phyloP scores from a whole-genome alignment of 1,140 invertebrate species.

The Drosophila cardini region DNA sequence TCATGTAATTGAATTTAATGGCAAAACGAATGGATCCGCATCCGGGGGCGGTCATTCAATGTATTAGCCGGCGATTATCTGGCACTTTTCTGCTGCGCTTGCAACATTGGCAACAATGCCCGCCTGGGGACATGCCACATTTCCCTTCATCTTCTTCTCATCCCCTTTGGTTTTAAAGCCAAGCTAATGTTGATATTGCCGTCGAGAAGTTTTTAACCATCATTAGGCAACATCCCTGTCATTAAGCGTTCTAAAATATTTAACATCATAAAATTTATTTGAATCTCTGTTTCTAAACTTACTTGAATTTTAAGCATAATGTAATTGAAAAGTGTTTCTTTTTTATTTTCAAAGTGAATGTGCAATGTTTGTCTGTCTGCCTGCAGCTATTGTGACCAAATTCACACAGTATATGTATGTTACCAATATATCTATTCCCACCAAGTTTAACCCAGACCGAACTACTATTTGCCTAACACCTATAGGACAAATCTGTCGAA shows the following conservation, averaged over 20 bases:
- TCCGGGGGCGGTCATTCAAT: constrained; percentile 62
- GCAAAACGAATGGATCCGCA: constrained; percentile 62
- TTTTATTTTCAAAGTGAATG: too few relatives aligned
- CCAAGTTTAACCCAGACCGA: too few relatives aligned
- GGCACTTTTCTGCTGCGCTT: constrained; percentile 65
- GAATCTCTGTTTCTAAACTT: neutral
- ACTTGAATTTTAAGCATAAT: neutral
- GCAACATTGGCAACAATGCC: constrained; percentile 49
- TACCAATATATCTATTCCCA: too few relatives aligned
- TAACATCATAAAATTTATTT: constrained; percentile 11
- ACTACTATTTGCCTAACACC: too few relatives aligned
- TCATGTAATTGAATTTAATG: constrained; percentile 81
- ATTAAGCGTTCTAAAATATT: neutral
- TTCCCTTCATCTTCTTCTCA: neutral
- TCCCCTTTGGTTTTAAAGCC: neutral
- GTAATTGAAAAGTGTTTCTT: too few relatives aligned
- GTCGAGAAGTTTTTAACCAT: constrained; percentile 3
- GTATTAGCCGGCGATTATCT: constrained; percentile 75
- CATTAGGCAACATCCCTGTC: constrained; percentile 4
- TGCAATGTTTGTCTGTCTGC: too few relatives aligned
- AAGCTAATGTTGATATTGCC: constrained; percentile 6
- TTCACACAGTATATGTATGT: too few relatives aligned
- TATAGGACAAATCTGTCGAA: too few relatives aligned
- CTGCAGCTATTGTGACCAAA: too few relatives aligned
- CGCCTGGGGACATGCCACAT: constrained; percentile 33